A percentile compares a stretch with the other conserved stretches of the same genome.
These are phyloP conservation scores for Anser cygnoides DNA, from an alignment of 2,113 vertebrate species.

Conservation along the genomic window DNA sequence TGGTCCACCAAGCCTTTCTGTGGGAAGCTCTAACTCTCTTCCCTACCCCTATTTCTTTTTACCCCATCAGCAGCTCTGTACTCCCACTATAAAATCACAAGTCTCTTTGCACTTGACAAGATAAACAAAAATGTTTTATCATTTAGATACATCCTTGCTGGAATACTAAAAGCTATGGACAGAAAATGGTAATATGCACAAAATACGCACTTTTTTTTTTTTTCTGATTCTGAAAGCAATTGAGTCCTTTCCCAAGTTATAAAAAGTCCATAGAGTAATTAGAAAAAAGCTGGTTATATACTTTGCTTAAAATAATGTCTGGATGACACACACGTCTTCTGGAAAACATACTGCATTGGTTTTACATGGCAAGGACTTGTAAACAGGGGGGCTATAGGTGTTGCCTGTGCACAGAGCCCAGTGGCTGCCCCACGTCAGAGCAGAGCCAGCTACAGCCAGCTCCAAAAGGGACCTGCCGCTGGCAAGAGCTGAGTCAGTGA, in stretches of 20 bases:
- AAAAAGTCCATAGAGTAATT: not conserved
- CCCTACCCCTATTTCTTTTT: too few relatives aligned
- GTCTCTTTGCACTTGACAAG: not conserved
- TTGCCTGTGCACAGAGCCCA: too few relatives aligned
- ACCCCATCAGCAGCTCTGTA: not conserved
- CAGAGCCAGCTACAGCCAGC: too few relatives aligned
- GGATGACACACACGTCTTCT: not conserved
- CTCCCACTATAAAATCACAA: not conserved
- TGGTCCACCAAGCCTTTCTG: not conserved
- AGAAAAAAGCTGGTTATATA: not conserved
- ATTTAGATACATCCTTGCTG: not conserved
- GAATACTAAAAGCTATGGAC: not conserved
- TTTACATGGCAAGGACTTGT: too few relatives aligned
- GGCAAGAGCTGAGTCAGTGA: too few relatives aligned
- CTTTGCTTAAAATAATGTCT: not conserved
- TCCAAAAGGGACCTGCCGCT: too few relatives aligned
- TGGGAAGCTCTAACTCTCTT: not conserved
- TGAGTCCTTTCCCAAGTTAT: not conserved
- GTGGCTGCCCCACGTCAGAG: too few relatives aligned
- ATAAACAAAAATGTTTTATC: not conserved
- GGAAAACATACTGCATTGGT: not conserved
- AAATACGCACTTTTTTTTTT: not conserved
- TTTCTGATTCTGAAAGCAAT: not conserved
- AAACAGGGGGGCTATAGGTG: too few relatives aligned
- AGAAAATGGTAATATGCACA: not conserved